Evolutionary conservation across 2,888 invertebrate species (phyloP).

Genomic region (Drosophila mettleri): DNA sequence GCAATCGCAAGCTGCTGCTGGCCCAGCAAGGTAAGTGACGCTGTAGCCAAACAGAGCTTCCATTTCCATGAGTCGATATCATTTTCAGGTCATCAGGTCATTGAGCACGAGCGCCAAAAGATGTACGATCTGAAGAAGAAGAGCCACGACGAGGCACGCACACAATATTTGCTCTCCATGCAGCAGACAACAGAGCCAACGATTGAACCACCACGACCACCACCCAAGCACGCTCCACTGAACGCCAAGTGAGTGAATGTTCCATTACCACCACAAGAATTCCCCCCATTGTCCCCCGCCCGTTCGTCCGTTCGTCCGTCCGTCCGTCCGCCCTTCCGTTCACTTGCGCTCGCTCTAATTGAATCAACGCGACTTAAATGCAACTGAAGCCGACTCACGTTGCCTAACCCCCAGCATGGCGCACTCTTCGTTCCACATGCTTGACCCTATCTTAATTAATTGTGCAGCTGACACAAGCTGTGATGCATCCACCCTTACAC

Average conservation of each 20-base stretch:
- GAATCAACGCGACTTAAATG: conserved; percentile 42
- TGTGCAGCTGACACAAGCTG: conserved; percentile 51
- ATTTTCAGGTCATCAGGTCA: conserved; percentile 92
- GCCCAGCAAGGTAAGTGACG: conserved; percentile 92
- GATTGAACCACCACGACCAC: conserved; percentile 9
- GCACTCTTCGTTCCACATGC: conserved; percentile 26
- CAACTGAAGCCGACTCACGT: conserved; percentile 18
- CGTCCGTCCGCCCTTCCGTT: background rate
- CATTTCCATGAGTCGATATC: background rate
- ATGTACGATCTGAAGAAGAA: conserved; percentile 94
- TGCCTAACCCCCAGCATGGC: conserved; percentile 27
- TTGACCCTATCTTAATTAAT: conserved; percentile 50
- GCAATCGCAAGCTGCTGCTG: conserved; percentile 93
- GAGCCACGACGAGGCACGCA: conserved; percentile 95
- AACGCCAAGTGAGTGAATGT: conserved; percentile 62
- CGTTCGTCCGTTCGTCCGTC: background rate
- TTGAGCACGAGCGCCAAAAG: conserved; percentile 95
- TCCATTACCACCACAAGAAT: conserved; percentile 3
- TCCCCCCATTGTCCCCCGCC: too few relatives aligned
- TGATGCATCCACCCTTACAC: conserved; percentile 35
- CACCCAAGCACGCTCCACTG: conserved; percentile 25
- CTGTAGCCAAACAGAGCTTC: background rate
- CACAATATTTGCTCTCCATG: conserved; percentile 92
- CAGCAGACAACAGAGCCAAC: conserved; percentile 40
- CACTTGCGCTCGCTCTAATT: conserved; percentile 42